Evolutionary conservation across 2,113 vertebrate genomes (phyloP).

Genomic region (Gymnarchus niloticus): DNA sequence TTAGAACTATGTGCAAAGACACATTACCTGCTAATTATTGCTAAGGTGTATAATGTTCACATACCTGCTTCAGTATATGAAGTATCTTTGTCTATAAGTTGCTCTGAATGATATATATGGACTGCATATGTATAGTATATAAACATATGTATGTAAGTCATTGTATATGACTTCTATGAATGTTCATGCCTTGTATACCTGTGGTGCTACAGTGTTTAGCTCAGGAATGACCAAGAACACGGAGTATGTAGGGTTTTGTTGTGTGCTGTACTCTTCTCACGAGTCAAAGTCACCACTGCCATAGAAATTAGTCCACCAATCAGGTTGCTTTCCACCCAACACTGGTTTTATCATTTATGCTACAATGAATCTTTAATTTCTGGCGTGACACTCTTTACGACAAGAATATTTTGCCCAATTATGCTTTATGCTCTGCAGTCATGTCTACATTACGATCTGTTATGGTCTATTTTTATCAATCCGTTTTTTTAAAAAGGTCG

Average conservation of each 20-base stretch:
- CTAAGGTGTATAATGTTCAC: not conserved
- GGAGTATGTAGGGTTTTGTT: not conserved
- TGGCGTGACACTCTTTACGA: not conserved
- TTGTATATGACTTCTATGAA: not conserved
- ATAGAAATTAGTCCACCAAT: not conserved
- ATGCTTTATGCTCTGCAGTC: not conserved
- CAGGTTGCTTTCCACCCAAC: not conserved
- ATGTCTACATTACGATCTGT: not conserved
- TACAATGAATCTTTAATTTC: not conserved
- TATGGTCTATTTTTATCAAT: not conserved
- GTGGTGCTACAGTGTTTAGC: not conserved
- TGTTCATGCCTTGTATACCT: not conserved
- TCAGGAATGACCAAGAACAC: not conserved
- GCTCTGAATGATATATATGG: not conserved
- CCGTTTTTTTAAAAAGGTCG: not conserved
- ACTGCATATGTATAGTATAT: too few relatives aligned
- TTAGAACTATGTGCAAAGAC: not conserved
- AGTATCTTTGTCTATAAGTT: not conserved
- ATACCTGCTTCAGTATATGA: not conserved
- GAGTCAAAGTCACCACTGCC: not conserved
- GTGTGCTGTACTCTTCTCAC: not conserved
- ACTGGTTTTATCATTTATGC: not conserved
- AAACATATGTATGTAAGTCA: too few relatives aligned
- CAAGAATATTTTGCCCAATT: not conserved
- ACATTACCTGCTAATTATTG: not conserved